Base-by-base conservation (phyloP, 1,140 invertebrate genomes). In the Littorina saxatilis region DNA sequence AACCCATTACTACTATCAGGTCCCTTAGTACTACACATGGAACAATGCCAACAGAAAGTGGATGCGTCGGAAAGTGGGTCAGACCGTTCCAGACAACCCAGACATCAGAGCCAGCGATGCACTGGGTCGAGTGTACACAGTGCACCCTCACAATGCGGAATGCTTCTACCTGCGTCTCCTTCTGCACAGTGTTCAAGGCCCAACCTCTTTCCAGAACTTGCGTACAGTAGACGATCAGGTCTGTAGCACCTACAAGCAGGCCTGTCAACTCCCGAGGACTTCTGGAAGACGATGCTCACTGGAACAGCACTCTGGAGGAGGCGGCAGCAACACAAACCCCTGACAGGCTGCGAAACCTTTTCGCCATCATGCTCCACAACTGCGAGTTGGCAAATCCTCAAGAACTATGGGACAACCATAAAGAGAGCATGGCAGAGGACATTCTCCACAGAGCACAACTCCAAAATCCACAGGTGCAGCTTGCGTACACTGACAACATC, bases 1-100 rank as follows among this genome's bases (percentile, higher is more conserved):
- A 76, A 91, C 83, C n/a, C 63, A 90, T 35, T 78, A 88, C 7
- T 91, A 91, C 74, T 40, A 23, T 40, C 80, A 90, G 81, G 79
- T 92, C 23, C 85, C 91, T 39, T 66, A 79, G 74, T 91, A 91
- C 83, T 90, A 87, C 82, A 91, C 87, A 13, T 91, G 88, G 87
- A 83, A 89, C 82, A 75, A 55, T 81, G 23, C 52, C 40, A 37
- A 43, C 52, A 39, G 35, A 40, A 7, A 63, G 20, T 79, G 75
- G 83, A 79, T 17, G 73, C 47, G 83, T 74, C 35, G 73, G 13
- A 11, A 15, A 15, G 13, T 15, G 23, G 47, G 47, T 20, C 13
- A 11, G 13, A 11, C 47, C 1, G 47, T 52, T 11, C 13, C 47
- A 15, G 47, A 20, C 47, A 11, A 52, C 13, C 47, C 47, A 52